phyloP scores from a whole-genome alignment of 2,113 vertebrate species.

The Entomyzon cyanotis region DNA sequence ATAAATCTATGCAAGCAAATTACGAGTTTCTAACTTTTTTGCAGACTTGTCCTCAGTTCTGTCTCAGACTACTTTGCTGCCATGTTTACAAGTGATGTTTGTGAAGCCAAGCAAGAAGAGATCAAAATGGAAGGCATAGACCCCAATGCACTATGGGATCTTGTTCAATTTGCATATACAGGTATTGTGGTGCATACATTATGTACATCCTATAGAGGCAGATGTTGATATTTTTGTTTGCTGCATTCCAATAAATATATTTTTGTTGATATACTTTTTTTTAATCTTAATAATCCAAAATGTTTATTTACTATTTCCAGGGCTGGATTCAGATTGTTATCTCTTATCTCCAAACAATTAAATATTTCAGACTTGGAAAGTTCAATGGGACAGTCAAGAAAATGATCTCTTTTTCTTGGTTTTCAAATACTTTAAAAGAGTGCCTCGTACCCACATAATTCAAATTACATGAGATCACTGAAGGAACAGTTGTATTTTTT shows the following conservation, averaged over 20 bases:
- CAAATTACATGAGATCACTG: neutral
- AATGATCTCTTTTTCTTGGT: neutral
- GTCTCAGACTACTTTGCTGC: constrained; percentile 85
- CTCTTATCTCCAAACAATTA: neutral
- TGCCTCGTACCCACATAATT: neutral
- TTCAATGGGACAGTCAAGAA: neutral
- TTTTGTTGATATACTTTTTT: neutral
- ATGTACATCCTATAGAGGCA: neutral
- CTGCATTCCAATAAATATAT: neutral
- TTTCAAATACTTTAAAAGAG: neutral
- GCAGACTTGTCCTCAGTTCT: constrained; percentile 82
- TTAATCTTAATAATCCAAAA: neutral
- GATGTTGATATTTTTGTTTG: neutral
- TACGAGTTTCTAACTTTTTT: neutral
- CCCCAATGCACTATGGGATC: constrained; percentile 81
- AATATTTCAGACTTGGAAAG: neutral
- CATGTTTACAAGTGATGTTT: constrained; percentile 85
- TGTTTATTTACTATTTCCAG: neutral
- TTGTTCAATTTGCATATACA: constrained; percentile 85
- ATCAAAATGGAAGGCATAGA: constrained; percentile 87
- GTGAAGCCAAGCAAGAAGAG: constrained; percentile 84
- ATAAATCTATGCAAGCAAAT: neutral
- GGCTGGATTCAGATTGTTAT: neutral
- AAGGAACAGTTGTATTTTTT: neutral
- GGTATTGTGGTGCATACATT: constrained; percentile 55